These are phyloP conservation scores for Conops quadrifasciatus DNA, from an alignment of 2,888 invertebrate species.

Conservation along the genomic window DNA sequence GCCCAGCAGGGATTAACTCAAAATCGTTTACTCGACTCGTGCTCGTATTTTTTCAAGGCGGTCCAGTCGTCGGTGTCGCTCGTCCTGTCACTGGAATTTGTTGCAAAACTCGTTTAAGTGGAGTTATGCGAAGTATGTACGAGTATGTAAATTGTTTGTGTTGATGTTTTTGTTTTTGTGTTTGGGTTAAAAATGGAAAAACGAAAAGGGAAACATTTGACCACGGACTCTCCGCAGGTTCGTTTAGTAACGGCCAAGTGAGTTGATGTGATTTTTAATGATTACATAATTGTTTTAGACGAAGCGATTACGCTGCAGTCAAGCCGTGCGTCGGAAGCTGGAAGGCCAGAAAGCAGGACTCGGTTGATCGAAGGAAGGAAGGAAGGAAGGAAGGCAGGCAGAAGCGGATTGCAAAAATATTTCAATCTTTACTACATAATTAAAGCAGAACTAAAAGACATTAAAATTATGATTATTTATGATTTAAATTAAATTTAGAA, in stretches of 20 bases:
- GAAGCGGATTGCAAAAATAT: too few species aligned
- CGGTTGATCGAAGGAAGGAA: too few species aligned
- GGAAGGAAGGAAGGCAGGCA: too few species aligned
- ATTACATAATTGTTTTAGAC: constrained; percentile 57
- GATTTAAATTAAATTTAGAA: too few species aligned
- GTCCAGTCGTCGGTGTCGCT: constrained; percentile 45
- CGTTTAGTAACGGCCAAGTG: constrained; percentile 32
- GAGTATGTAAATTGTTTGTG: constrained; percentile 61
- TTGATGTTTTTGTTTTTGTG: constrained; percentile 34
- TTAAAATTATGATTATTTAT: too few species aligned
- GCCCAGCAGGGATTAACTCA: constrained; percentile 63
- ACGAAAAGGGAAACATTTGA: constrained; percentile 8
- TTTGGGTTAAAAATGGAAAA: constrained; percentile 38
- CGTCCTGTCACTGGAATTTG: constrained; percentile 47
- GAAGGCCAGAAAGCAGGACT: background rate
- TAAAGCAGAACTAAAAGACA: too few species aligned
- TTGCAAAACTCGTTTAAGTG: constrained; percentile 57
- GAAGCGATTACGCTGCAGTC: constrained; percentile 39
- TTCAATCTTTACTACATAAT: too few species aligned
- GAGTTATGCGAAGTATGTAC: constrained; percentile 55
- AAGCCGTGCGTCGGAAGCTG: constrained; percentile 4
- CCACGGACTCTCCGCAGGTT: background rate
- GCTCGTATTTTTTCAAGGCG: constrained; percentile 22
- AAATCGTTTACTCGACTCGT: constrained; percentile 51
- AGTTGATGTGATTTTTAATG: constrained; percentile 53